Conservation (phyloP, 2,797 vertebrate species). For the Bufotes viridis region DNA sequence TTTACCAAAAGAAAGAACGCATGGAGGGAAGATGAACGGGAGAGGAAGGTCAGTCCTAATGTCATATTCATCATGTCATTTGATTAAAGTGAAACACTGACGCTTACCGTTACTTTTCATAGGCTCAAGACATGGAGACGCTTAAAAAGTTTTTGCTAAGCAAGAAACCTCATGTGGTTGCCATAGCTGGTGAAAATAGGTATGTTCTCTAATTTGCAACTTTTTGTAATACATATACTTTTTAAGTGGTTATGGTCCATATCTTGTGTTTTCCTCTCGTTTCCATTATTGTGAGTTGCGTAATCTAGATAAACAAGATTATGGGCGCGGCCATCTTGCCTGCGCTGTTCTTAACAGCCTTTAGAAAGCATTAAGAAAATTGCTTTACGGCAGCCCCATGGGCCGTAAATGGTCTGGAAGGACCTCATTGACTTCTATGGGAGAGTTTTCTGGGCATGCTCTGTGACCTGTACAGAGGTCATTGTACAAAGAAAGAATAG, state of each 20-base stretch:
- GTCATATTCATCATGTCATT: neutral
- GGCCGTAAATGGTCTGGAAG: too few species aligned
- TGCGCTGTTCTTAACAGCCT: too few species aligned
- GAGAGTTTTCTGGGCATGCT: too few species aligned
- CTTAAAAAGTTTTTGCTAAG: constrained; percentile 94
- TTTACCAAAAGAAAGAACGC: constrained; percentile 97
- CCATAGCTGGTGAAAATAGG: constrained; percentile 95
- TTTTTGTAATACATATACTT: too few species aligned
- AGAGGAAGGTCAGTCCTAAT: constrained; percentile 86
- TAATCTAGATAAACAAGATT: too few species aligned
- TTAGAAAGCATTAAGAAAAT: too few species aligned
- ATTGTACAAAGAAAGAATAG: too few species aligned
- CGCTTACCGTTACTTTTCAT: constrained; percentile 51
- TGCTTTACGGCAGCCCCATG: too few species aligned
- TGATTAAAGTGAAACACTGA: neutral
- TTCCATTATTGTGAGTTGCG: too few species aligned
- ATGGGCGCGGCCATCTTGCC: too few species aligned
- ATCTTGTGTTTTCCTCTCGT: neutral
- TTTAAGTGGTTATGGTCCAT: neutral
- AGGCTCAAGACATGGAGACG: constrained; percentile 91
- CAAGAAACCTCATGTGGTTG: constrained; percentile 97
- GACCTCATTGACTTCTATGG: too few species aligned
- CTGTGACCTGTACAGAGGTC: too few species aligned
- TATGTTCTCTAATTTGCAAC: constrained; percentile 64
- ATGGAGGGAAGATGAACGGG: constrained; percentile 93